Evolutionary conservation across 2,113 vertebrate genomes (phyloP).

Genomic region (Carassius carassius): DNA sequence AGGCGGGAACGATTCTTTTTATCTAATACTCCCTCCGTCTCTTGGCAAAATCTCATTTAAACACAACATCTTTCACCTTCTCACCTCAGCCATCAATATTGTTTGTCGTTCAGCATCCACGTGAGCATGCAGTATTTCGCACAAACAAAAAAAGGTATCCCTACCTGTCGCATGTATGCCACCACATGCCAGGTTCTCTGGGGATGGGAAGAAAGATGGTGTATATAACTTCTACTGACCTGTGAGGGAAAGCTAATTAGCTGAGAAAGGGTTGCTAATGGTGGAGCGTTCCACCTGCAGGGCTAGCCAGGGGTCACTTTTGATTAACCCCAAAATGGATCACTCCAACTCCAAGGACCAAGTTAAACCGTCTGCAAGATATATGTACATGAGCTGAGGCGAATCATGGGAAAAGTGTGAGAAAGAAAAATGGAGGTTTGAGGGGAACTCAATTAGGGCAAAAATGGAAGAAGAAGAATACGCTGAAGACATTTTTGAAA

Average conservation of each 20-base stretch:
- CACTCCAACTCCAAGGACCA: slow-evolving; percentile 40
- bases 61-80: slow-evolving; percentile 26
- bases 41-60: slow-evolving; percentile 44
- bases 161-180: slow-evolving; percentile 6
- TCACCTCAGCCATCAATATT: slow-evolving; percentile 31
- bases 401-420: background rate
- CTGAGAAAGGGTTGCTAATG: slow-evolving; percentile 43
- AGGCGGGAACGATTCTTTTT: slow-evolving; percentile 27
- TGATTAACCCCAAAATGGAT: slow-evolving; percentile 57
- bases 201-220: slow-evolving; percentile 28
- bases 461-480: background rate
- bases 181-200: slow-evolving; percentile 6
- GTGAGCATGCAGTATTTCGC: background rate
- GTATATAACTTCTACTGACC: slow-evolving; percentile 50
- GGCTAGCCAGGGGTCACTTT: slow-evolving; percentile 35
- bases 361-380: slow-evolving; percentile 48
- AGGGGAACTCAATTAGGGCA: background rate
- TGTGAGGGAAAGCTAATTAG: slow-evolving; percentile 57
- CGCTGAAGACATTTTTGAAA: no score
- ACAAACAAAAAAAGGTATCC: background rate
- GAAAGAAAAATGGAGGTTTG: background rate
- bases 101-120: slow-evolving; percentile 36
- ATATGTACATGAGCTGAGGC: slow-evolving; percentile 22
- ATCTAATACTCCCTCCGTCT: slow-evolving; percentile 18
- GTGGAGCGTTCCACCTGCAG: slow-evolving; percentile 37